phyloP scores from a whole-genome alignment of 2,797 vertebrate genomes.

The Pipistrellus pygmaeus region DNA sequence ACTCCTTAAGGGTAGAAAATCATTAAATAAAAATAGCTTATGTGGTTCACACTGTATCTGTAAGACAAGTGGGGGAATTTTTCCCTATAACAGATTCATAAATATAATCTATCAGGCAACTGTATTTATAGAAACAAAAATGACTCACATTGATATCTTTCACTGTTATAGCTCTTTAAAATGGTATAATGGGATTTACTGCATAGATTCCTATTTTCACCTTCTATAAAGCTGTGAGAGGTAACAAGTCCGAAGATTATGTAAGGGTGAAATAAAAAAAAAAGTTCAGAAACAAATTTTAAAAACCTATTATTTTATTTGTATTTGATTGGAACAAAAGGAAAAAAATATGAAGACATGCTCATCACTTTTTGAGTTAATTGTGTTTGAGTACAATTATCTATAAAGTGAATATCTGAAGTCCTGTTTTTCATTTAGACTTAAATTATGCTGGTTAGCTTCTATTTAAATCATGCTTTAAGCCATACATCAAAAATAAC shows the following conservation, averaged over 20 bases:
- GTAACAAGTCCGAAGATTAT: neutral
- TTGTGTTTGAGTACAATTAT: neutral
- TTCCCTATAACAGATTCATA: neutral
- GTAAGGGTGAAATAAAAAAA: neutral
- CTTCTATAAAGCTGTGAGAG: neutral
- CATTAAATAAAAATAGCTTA: constrained; percentile 56
- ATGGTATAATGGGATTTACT: neutral
- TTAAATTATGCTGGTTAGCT: neutral
- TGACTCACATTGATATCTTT: neutral
- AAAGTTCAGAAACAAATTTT: neutral
- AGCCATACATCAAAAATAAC: constrained; percentile 44
- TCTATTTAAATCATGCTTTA: constrained; percentile 12
- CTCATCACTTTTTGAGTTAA: constrained; percentile 9
- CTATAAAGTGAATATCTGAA: neutral
- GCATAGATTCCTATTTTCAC: neutral
- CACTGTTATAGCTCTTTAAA: neutral
- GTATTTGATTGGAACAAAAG: constrained; percentile 19
- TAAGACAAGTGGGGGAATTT: neutral
- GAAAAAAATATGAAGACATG: constrained; percentile 12
- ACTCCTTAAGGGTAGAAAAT: constrained; percentile 45
- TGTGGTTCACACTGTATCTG: neutral
- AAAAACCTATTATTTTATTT: constrained; percentile 2
- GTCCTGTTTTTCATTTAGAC: neutral
- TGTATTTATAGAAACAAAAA: constrained; percentile 39
- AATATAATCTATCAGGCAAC: neutral